These are phyloP conservation scores for Scophthalmus maximus DNA, from an alignment of 2,113 vertebrate species.

Conservation along the genomic window DNA sequence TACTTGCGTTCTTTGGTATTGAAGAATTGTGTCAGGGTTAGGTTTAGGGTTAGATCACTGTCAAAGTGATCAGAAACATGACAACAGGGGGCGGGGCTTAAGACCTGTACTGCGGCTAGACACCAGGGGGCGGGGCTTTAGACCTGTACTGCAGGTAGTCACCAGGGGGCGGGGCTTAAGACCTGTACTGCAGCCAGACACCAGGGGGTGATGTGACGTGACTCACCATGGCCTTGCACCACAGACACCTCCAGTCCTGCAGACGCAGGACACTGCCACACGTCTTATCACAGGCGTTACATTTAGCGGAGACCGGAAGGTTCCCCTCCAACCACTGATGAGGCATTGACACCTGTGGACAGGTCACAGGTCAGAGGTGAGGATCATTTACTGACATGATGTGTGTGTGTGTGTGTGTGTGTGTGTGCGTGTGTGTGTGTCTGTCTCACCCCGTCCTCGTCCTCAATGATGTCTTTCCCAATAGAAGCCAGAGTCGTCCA, in stretches of 20 bases:
- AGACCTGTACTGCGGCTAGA: too few species aligned
- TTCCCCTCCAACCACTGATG: constrained; percentile 99
- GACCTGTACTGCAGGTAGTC: too few species aligned
- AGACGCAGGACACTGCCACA: constrained; percentile 95
- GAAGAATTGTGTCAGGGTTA: too few species aligned
- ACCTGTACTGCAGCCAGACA: too few species aligned
- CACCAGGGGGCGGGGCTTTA: too few species aligned
- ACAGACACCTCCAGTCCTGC: constrained; percentile 97
- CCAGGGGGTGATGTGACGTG: background rate
- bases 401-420: background rate
- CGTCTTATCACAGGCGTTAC: constrained; percentile 94
- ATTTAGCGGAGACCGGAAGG: constrained; percentile 95
- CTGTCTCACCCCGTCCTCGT: constrained; percentile 94
- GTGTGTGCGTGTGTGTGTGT: background rate
- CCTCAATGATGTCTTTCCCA: constrained; percentile 96
- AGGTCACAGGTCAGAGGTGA: background rate
- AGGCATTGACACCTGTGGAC: constrained; percentile 96
- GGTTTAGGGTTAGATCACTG: too few species aligned
- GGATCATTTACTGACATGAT: too few species aligned
- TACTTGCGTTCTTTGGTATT: too few species aligned
- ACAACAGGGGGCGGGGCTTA: too few species aligned
- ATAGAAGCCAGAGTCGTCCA: constrained; percentile 98
- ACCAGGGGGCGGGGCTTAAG: too few species aligned
- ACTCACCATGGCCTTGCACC: constrained; percentile 97
- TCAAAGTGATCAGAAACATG: too few species aligned